A percentile compares a stretch with the other conserved stretches of the same genome.
phyloP scores from a whole-genome alignment of 2,113 vertebrate species.

The Tachysurus fulvidraco region DNA sequence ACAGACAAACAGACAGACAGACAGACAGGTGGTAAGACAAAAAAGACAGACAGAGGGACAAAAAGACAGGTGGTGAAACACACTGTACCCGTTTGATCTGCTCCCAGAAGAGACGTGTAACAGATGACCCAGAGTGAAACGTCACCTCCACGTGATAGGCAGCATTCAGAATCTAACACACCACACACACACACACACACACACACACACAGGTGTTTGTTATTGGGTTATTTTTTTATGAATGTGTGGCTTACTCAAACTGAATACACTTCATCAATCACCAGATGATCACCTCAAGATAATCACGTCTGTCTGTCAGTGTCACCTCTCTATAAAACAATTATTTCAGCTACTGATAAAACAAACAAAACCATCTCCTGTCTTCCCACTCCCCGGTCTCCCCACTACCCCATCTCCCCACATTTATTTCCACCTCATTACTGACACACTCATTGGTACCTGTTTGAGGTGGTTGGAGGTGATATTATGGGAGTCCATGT shows the following conservation, averaged over 20 bases:
- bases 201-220: not conserved
- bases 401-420: no score
- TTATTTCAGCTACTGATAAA: no score
- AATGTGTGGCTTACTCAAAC: no score
- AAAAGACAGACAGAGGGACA: no score
- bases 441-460: conserved; percentile 64
- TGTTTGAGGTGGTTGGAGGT: conserved; percentile 97
- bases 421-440: not conserved
- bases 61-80: not conserved
- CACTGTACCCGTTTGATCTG: conserved; percentile 92
- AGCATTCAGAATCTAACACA: conserved; percentile 88
- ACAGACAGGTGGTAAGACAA: not conserved
- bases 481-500: conserved; percentile 77
- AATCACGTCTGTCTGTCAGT: no score
- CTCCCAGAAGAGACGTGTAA: conserved; percentile 93
- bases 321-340: no score
- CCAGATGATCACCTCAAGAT: no score
- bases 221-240: no score
- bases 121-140: conserved; percentile 93
- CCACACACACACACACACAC: conserved; percentile 1
- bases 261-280: no score
- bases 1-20: not conserved
- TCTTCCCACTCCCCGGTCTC: no score
- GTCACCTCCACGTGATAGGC: conserved; percentile 98
- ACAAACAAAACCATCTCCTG: no score